Evolutionary conservation across 2,113 vertebrate genomes (phyloP), one percentile per base, ranked within the genome.

Genomic region (Xiphophorus hellerii): DNA sequence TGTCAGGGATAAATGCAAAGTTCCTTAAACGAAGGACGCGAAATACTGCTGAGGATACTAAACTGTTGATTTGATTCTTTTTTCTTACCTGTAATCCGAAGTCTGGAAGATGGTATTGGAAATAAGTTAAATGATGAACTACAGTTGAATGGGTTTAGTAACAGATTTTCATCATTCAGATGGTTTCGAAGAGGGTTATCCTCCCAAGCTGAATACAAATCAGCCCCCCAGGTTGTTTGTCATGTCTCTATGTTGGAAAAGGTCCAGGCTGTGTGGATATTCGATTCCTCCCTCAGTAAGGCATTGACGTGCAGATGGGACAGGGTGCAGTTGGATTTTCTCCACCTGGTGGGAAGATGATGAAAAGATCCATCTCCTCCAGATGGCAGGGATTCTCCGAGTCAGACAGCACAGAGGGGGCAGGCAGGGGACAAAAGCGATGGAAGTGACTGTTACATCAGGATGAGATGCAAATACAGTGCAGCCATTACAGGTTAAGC

Each of bases 371-470:
- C 58, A 65, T 69, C 69, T 88, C 80, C 87, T 88, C 83, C 90
- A 89, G 89, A 89, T 92, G 89, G 90, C 81, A 83, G 77, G 87
- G 81, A 84, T 79, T 66, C 77, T 78, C 75, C 69, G 64, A 81
- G 75, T 82, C 58, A 72, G 75, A 39, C 66, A 72, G 81, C 60
- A 30, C 65, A 61, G 77, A 44, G 68, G 69, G 80, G 80, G 71
- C 78, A 81, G 20, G 44, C 65, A 66, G 74, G 74, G 79, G 71
- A 78, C 84, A 83, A 22, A 54, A 28, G 63, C 44, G 80, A 84
- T 58, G 64, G 54, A 69, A 82, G 28, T 66, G 87, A 83, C 71
- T 68, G 74, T 65, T 86, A 54, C 44, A 73, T 78, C 64, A 73
- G 44, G 54, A 70, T 5, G 12, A 73, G 30, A 71, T 61, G 63